Base-by-base conservation (phyloP, 1,140 invertebrate species). In the Aphelenchoides avenae region DNA sequence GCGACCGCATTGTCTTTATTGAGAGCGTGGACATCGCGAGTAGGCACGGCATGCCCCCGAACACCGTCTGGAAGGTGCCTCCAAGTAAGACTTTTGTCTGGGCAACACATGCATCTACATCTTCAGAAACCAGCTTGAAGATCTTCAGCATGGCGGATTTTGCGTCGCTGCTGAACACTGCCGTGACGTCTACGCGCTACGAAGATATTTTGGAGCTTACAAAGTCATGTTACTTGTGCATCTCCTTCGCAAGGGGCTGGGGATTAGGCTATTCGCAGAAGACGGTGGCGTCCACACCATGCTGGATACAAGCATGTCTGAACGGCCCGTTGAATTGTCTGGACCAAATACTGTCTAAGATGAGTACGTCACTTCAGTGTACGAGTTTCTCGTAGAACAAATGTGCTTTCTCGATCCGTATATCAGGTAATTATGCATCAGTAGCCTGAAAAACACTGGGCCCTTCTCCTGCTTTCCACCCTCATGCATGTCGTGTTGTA, bases 91-190 rank as follows among this genome's bases (percentile, higher is more conserved):
- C 11, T 27, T 57, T 37, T 13, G 18, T 18, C 22, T 11, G 39
- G 18, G n/a, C 11, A 33, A 15, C 42, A 44, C 9, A 11, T 11
- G 42, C 29, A 51, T 5, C 2, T 0, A 44, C 56, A 36, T 52
- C 80, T 80, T 5, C 78, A 91, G 91, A 91, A 48, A 97, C 94
- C 80, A 97, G 97, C 80, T 81, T 99, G 71, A 98, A 98, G 83
- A 96, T 99, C 61, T 99, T 99, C 82, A 96, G 96, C 80, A 97
- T 97, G 81, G 89, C 94, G 77, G 92, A 97, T 81, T 99, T 99
- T 80, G 93, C 93, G 6, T 87, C 89, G n/a, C 80, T 97, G 31
- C 81, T 99, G 13, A 89, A 89, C 1, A 87, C 94, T 79, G 94
- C 90, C 0, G 92, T 98, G 5, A 90, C 87, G 39, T n/a, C n/a